These are phyloP conservation scores for Sphenopsis melanotis DNA, from an alignment of 2,797 vertebrate species.

Conservation along the genomic window DNA sequence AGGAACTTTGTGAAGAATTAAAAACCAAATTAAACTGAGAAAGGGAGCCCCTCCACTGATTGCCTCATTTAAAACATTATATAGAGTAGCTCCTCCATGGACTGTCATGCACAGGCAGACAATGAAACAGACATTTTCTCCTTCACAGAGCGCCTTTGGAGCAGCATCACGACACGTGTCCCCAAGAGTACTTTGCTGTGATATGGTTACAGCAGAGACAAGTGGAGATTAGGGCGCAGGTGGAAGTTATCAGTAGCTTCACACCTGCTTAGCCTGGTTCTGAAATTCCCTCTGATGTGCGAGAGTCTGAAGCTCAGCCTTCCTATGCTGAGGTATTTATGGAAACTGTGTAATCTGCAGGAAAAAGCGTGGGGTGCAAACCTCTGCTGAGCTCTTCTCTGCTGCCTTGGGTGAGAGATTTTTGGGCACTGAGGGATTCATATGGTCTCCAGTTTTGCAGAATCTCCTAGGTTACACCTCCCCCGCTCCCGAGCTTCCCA, in stretches of 20 bases:
- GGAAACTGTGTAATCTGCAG: not conserved
- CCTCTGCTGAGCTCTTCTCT: not conserved
- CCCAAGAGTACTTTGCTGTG: not conserved
- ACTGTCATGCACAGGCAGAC: not conserved
- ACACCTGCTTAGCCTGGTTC: not conserved
- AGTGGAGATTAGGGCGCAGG: not conserved
- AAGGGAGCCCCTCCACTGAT: not conserved
- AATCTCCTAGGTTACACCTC: not conserved
- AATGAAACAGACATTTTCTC: conserved; percentile 1
- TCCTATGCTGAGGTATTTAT: not conserved
- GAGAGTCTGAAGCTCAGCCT: not conserved
- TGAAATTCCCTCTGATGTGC: not conserved
- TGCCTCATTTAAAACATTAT: conserved; percentile 30
- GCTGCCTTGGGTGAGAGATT: not conserved
- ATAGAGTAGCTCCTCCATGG: not conserved
- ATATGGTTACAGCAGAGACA: not conserved
- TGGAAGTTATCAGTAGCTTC: not conserved
- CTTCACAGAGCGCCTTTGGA: not conserved
- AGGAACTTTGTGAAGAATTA: conserved; percentile 61
- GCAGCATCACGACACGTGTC: not conserved
- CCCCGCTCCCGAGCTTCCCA: not conserved
- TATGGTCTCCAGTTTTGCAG: not conserved
- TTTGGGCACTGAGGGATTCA: not conserved
- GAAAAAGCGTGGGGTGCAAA: not conserved
- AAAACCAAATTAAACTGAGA: conserved; percentile 64